Base-by-base conservation (phyloP, 2,888 invertebrate genomes). In the Lasioglossum marginatum region DNA sequence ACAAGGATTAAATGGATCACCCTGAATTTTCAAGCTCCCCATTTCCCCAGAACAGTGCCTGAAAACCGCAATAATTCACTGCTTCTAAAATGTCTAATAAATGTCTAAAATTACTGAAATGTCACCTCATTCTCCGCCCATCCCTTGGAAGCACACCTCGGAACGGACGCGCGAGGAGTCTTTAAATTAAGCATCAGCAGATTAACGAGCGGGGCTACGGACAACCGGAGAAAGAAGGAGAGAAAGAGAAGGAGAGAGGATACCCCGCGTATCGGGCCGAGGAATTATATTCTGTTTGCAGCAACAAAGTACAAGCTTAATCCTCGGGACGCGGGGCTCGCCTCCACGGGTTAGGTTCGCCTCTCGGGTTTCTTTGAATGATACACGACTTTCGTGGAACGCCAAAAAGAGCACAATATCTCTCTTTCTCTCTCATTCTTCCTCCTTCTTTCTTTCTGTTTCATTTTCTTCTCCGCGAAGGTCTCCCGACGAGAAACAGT, bases 221-320 rank as follows among this genome's bases (percentile, higher is more conserved):
- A 63, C 63, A 63, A 31, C 63, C 31, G 5, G 63, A 31, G 27
- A 63, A 31, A 63, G 63, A 31, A 6, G 12, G 60, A 63, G 16
- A 63, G 16, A 16, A 14, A 60, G 60, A 27, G 60, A 60, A 14
- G 1, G 27, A 5, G 16, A 5, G 14, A 60, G 12, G 16, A 16
- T 48, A 74, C 48, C 37, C 19, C n/a, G 60, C 48, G 19, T 76
- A 78, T 81, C 75, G 34, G 57, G 63, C n/a, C 48, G 68, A 71
- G 79, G 87, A 87, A 87, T 87, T 87, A 87, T 77, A 87, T 83
- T 87, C 82, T 78, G 87, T 87, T 87, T 84, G 87, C 84, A 52
- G 87, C 84, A 87, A 87, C 87, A 87, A 86, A 83, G 79, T 84
- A 72, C 81, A 52, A 77, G 77, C 77, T 87, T 87, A 84, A 87